Percentiles rank a stretch among this genome's conserved stretches.
Evolutionary conservation across 1,140 invertebrate species (phyloP).

Genomic region (Heterodera carotae): DNA sequence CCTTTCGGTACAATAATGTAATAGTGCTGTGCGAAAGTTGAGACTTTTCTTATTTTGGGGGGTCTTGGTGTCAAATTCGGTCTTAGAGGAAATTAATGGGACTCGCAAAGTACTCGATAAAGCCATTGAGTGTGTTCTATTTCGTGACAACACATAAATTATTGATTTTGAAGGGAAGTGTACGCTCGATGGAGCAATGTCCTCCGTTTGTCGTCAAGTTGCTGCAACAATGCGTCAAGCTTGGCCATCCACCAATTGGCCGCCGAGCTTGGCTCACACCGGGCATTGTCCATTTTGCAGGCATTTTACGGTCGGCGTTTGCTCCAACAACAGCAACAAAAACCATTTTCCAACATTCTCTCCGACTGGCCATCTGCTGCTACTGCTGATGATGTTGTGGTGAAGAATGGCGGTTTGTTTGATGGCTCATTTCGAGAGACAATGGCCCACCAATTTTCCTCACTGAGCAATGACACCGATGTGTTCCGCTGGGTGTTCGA

Average conservation of each 20-base stretch:
- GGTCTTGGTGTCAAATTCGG: too few species aligned
- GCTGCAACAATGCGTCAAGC: neutral
- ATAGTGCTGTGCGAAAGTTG: too few species aligned
- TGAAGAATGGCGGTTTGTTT: neutral
- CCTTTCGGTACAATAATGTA: neutral
- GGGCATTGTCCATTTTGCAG: conserved; percentile 37
- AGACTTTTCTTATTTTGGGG: neutral
- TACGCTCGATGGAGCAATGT: conserved; percentile 35
- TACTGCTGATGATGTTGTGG: neutral
- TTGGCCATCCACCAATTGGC: conserved; percentile 39
- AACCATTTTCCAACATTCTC: neutral
- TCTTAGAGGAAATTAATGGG: too few species aligned
- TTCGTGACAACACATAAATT: too few species aligned
- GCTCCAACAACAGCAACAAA: neutral
- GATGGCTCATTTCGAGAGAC: too few species aligned
- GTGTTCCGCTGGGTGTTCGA: conserved; percentile 25
- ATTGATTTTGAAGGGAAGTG: conserved; percentile 28
- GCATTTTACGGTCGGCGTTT: conserved; percentile 26
- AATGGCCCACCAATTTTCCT: neutral
- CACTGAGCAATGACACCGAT: neutral
- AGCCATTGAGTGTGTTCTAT: too few species aligned
- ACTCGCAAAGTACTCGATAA: too few species aligned
- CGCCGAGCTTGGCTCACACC: conserved; percentile 37
- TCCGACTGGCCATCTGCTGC: neutral
- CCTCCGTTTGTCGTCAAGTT: conserved; percentile 6